Base-by-base conservation (phyloP, 1,140 invertebrate species). In the Bradynema listronoti region DNA sequence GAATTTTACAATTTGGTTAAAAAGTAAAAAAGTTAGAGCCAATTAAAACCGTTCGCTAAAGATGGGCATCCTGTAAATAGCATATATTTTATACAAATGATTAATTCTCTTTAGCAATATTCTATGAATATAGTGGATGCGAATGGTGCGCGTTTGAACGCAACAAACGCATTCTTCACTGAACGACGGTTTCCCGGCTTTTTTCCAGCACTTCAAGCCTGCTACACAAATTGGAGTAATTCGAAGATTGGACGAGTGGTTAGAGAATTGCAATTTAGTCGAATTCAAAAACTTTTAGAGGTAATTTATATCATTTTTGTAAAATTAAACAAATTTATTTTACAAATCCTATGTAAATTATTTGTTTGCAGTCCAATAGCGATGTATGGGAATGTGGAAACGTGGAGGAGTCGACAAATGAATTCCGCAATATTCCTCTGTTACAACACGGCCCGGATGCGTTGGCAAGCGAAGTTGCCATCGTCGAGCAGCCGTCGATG, bases 141-240 rank as follows among this genome's bases (percentile, higher is more conserved):
- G 19, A 42, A 27, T 19, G 49, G 58, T 6, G 27, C 33, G 25
- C 58, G 58, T 42, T 45, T 63, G 9, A 41, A 29, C 4, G 39
- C 43, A 11, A 16, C 62, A 33, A 71, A 46, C 24, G 68, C 68
- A 9, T 36, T 47, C 5, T 74, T 74, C 53, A 57, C 93, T 73
- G 84, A 90, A 27, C 90, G 96, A 67, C 85, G 91, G 5, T 98
- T 98, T 80, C 86, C 90, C 22, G 94, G 93, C 0, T 97, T 98
- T 79, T 91, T 94, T 75, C 88, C 92, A 1, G 90, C 92, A 0
- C 87, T 98, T 71, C 91, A 95, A 81, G 90, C 91, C 0, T 96
- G 92, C 79, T 87, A 89, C 76, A 77, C 96, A 6, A 63, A 49
- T 53, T 68, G 65, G 65, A 42, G n/a, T 6, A 14, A 33, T 5